Conservation (phyloP, 2,113 vertebrate genomes). For the Falcunculus frontatus region DNA sequence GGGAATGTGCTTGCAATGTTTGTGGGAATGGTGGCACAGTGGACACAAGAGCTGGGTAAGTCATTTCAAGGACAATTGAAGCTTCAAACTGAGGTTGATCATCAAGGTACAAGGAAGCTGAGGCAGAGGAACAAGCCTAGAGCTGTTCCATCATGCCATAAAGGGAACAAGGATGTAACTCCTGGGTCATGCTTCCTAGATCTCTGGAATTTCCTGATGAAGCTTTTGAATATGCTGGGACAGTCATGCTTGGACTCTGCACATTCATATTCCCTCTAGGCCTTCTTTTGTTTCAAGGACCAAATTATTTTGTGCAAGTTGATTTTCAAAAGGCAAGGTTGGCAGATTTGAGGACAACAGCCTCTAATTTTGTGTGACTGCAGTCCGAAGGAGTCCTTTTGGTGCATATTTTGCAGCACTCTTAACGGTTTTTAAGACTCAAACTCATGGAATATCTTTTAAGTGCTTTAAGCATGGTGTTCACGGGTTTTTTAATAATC, state of each 20-base stretch:
- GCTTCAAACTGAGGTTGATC: neutral
- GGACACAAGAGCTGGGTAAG: constrained; percentile 89
- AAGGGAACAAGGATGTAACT: neutral
- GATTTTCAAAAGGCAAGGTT: neutral
- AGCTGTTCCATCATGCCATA: neutral
- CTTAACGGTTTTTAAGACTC: neutral
- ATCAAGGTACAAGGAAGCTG: neutral
- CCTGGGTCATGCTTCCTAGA: neutral
- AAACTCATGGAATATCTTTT: neutral
- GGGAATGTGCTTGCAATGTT: constrained; percentile 88
- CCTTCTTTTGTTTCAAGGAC: neutral
- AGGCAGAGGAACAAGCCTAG: neutral
- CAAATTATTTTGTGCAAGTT: neutral
- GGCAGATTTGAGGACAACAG: neutral
- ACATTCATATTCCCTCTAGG: neutral
- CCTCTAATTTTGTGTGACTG: neutral
- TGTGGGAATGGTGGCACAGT: constrained; percentile 82
- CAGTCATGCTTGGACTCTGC: neutral
- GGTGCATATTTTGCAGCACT: neutral
- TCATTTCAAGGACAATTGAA: neutral
- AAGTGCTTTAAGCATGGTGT: neutral
- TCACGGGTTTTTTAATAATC: neutral
- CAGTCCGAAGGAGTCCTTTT: neutral
- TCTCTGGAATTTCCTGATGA: neutral
- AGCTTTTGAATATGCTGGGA: neutral